These are phyloP conservation scores for Drosophila planitibia DNA, from an alignment of 2,888 invertebrate species.

Conservation along the genomic window DNA sequence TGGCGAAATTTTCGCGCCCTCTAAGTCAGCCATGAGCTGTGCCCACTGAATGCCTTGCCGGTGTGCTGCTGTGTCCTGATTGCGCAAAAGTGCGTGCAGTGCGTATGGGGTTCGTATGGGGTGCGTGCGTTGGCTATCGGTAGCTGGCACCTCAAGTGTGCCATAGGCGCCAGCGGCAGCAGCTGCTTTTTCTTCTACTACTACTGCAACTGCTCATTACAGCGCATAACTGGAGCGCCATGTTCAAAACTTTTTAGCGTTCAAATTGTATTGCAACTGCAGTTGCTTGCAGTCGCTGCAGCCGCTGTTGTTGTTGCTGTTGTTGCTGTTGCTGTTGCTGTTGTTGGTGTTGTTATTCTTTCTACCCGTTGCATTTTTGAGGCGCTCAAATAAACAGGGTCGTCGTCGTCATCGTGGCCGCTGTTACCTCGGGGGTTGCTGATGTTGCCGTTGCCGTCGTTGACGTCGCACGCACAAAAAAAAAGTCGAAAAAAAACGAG, in stretches of 20 bases:
- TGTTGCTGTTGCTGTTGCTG: conserved; percentile 23
- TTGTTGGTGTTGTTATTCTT: conserved; percentile 49
- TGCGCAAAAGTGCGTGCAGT: conserved; percentile 79
- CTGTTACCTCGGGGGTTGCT: conserved; percentile 59
- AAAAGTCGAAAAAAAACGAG: conserved; percentile 81
- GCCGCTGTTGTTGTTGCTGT: conserved; percentile 35
- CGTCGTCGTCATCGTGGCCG: conserved; percentile 70
- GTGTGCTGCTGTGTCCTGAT: conserved; percentile 56
- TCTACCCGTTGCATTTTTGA: conserved; percentile 65
- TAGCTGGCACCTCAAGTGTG: conserved; percentile 56
- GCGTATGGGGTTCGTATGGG: conserved; percentile 25
- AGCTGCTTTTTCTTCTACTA: conserved; percentile 1
- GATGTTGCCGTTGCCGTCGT: conserved; percentile 55
- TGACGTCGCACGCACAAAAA: conserved; percentile 72
- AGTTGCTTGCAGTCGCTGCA: conserved; percentile 42
- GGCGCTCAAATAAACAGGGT: conserved; percentile 79
- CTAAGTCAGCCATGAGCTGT: conserved; percentile 15
- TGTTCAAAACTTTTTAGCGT: conserved; percentile 79
- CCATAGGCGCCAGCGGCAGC: conserved; percentile 42
- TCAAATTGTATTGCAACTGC: conserved; percentile 75
- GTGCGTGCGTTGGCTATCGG: conserved; percentile 52
- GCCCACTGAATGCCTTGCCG: conserved; percentile 9
- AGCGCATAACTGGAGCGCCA: conserved; percentile 77
- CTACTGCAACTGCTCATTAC: conserved; percentile 61
- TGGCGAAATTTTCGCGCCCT: conserved; percentile 18